phyloP scores from a whole-genome alignment of 2,113 vertebrate species.

The Chaenogobius annularis region DNA sequence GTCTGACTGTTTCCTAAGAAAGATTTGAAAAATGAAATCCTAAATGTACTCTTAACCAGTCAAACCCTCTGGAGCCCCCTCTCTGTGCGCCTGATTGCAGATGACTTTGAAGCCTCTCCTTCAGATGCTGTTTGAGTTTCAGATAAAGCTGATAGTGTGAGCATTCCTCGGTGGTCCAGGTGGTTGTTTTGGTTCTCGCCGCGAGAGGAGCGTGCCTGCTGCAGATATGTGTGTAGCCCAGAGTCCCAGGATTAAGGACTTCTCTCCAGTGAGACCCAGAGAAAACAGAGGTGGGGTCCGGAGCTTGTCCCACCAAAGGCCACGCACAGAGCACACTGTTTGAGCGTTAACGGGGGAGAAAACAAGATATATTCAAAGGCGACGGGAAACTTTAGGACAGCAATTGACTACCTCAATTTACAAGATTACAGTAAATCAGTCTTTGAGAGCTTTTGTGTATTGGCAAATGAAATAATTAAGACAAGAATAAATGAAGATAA shows the following conservation, averaged over 20 bases:
- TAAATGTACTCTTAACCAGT: background rate
- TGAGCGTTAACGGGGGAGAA: background rate
- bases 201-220: conserved; percentile 52
- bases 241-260: conserved; percentile 65
- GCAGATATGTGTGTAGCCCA: conserved; percentile 70
- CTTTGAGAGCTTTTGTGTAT: too few relatives aligned
- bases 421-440: too few relatives aligned
- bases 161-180: conserved; percentile 21
- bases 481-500: too few relatives aligned
- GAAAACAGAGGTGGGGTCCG: conserved; percentile 68
- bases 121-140: conserved; percentile 8
- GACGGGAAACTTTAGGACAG: background rate
- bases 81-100: background rate
- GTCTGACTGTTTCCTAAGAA: background rate
- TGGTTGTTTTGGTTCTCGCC: conserved; percentile 53
- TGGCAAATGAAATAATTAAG: too few relatives aligned
- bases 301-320: conserved; percentile 30
- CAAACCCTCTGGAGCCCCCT: background rate
- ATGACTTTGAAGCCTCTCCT: conserved; percentile 21
- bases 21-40: background rate
- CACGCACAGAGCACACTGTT: background rate
- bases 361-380: background rate
- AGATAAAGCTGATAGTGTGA: conserved; percentile 39
- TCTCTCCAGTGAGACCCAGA: conserved; percentile 59
- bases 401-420: too few relatives aligned